Evolutionary conservation across 1,140 invertebrate species (phyloP).

Genomic region (Mamestra configurata): DNA sequence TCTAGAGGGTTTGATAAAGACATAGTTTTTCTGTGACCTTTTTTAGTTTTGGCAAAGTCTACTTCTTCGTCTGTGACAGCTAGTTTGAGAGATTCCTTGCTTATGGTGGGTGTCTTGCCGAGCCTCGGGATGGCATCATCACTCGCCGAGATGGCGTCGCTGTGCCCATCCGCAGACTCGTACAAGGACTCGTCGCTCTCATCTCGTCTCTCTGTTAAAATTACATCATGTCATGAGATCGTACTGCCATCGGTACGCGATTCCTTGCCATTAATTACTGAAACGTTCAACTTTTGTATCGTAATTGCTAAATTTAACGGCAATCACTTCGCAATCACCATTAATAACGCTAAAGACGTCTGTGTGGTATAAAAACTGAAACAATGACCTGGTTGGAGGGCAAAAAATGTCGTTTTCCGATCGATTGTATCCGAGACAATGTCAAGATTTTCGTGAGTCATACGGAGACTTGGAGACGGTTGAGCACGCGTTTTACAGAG

Average conservation of each 20-base stretch:
- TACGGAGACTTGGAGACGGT: constrained; percentile 31
- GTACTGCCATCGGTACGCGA: constrained; percentile 3
- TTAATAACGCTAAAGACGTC: constrained; percentile 42
- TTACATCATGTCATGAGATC: constrained; percentile 31
- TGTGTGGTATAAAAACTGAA: constrained; percentile 42
- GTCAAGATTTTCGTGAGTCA: constrained; percentile 49
- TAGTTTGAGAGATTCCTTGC: constrained; percentile 84
- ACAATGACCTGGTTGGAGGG: constrained; percentile 44
- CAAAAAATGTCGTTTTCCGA: constrained; percentile 48
- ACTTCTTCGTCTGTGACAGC: constrained; percentile 82
- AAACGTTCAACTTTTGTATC: constrained; percentile 24
- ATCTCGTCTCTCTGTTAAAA: constrained; percentile 79
- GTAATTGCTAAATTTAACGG: constrained; percentile 46
- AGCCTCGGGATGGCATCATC: constrained; percentile 80
- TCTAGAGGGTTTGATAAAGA: constrained; percentile 93
- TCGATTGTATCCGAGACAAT: constrained; percentile 47
- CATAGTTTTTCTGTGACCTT: constrained; percentile 92
- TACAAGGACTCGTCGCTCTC: constrained; percentile 85
- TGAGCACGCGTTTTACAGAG: constrained; percentile 16
- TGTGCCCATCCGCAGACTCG: constrained; percentile 83
- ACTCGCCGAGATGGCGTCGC: constrained; percentile 84
- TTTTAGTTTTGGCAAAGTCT: constrained; percentile 73
- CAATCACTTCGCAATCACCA: constrained; percentile 42
- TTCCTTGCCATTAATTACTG: constrained; percentile 63
- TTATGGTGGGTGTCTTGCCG: constrained; percentile 78